Evolutionary conservation across 2,113 vertebrate species (phyloP), one percentile per base, ranked within the genome.

Genomic region (Dromaius novaehollandiae): DNA sequence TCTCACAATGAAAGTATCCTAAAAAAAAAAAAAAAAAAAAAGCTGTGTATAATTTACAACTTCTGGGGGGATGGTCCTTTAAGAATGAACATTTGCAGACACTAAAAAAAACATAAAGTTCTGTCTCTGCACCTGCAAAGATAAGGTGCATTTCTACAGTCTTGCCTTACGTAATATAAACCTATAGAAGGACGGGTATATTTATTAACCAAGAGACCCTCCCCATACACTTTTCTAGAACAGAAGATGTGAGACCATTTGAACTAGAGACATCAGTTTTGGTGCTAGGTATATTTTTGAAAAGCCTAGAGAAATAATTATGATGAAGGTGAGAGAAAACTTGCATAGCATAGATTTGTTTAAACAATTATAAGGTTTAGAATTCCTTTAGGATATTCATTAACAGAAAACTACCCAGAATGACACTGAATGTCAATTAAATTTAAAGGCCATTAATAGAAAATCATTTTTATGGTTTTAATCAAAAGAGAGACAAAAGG

Each of bases 401-500:
- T 91, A 95, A 92, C n/a, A 89, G 63, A 87, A 86, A 93, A 84
- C 21, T 87, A 85, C 44, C 8, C 36, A 91, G 26, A 89, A 94
- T 78, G 76, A 92, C 64, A 91, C 15, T 78, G 36, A 80, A 75
- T 66, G 34, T 64, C 86, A 93, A 74, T 93, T 95, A 88, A 91
- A 93, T 93, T 83, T 94, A 89, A 86, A 95, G 60, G 14, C 24
- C 64, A 71, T 92, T 90, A 91, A 83, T 81, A 92, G 74, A 89
- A 96, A 96, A 87, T 84, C 78, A 87, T 96, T 58, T 95, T 91
- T 85, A 76, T 80, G 14, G 4, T 90, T 94, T 93, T 85, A 93
- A 91, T 89, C 78, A 90, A 93, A 89, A 84, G 34, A 80, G 61
- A 94, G 63, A 83, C 44, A 90, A 94, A 80, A 93, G 34, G 82